Base-by-base conservation (phyloP, 1,140 invertebrate genomes). In the Orius insidiosus region DNA sequence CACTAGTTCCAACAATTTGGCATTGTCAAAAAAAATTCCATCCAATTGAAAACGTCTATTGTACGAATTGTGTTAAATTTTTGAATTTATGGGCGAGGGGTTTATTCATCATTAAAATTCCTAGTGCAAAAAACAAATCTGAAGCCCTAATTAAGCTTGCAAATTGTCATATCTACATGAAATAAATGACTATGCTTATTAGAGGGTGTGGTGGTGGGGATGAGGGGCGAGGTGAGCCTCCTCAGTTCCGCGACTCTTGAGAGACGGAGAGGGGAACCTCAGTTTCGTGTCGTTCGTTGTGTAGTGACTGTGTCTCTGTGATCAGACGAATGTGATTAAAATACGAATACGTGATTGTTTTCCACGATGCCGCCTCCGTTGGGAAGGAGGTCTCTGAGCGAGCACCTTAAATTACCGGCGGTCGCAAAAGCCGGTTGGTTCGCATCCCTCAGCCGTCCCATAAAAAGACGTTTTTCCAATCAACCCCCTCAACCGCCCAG, bases 341-440 rank as follows among this genome's bases (percentile, higher is more conserved):
- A 15, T 19, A 41, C 10, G n/a, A 41, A 41, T 4, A 14, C 10
- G 39, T 43, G 18, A 31, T 19, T 43, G 9, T 43, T 8, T 19
- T 45, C 33, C 24, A 24, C 44, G 10, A 13, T 31, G 18, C 50
- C 46, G 34, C 41, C 47, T 7, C 46, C 42, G 5, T 16, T 39
- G 46, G 15, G 47, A 16, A 36, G 51, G 10, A 41, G 50, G 7
- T 24, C 50, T 8, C 38, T 48, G 1, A 45, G 43, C 9, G 48
- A 45, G 10, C 48, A 45, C 32, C 43, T 48, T n/a, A 35, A 16
- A 10, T 41, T 48, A 2, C 35, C 45, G 8, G 13, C 46, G 63
- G 55, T 71, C 60, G 58, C 73, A 54, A 73, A 78, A 34, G 70
- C 71, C 46, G 76, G 74, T 56, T 84, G 80, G 80, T 82, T 82